Base-by-base conservation (phyloP, 2,888 invertebrate species). In the Chloromyia formosa region DNA sequence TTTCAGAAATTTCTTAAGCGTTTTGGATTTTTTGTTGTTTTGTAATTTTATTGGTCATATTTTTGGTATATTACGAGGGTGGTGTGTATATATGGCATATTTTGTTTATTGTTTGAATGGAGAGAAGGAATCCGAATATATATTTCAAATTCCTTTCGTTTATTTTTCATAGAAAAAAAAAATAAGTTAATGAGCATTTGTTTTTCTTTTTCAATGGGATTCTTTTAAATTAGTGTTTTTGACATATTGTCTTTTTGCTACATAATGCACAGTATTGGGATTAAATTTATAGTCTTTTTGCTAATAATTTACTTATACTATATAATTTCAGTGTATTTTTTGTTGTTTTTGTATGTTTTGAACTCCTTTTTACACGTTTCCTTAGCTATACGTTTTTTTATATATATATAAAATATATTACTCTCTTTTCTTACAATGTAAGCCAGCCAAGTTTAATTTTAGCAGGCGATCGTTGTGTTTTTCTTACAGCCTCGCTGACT, bases 251-350 rank as follows among this genome's bases (percentile, higher is more conserved):
- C 64, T 58, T 49, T 74, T 74, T 56, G 35, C 74, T 75, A 75
- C 68, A 71, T 75, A 75, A 75, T 75, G 75, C 75, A 75, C 75
- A 74, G 73, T 20, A n/a, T 49, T 3, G 9, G 27, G 45, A 14
- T 54, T 69, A 14, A 61, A 10, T 18, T 54, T 56, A n/a, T 18
- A 40, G 69, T 60, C 49, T 66, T 75, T 75, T 72, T 72, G 72
- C 75, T 73, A 75, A 74, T 64, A 74, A 75, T 68, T 73, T 75
- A 56, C 61, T 60, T 74, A 66, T 14, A 66, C 5, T 9, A 42
- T 49, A 66, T 42, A 14, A 20, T 49, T 20, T 66, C 35, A 49
- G 40, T 14, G 18, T 66, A 62, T 10, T 68, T 61, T 35, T 58
- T 74, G 14, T 20, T 12, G 45, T 61, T 56, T 18, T 45, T 23